Base-by-base conservation (phyloP, 2,113 vertebrate species). In the Ochotona curzoniae region DNA sequence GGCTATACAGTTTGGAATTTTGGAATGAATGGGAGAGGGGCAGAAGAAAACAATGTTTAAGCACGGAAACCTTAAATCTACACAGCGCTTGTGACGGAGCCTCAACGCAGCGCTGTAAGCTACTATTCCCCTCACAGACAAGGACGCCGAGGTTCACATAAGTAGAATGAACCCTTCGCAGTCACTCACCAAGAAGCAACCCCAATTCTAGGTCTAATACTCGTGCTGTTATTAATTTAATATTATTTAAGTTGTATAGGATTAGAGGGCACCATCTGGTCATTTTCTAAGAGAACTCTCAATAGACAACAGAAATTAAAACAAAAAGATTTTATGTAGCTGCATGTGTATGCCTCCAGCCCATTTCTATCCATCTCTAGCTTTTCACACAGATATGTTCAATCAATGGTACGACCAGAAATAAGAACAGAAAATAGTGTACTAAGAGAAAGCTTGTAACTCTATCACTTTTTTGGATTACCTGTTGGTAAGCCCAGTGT, bases 401-500 rank as follows among this genome's bases (percentile, higher is more conserved):
- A 78, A 78, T 92, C 17, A 93, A 13, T 17, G 47, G 74, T 51
- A 74, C 4, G n/a, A 8, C 25, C 73, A 89, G 28, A 83, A 92
- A 87, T 63, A 64, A 84, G 44, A 12, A 1, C 8, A 35, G 28
- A 84, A 91, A 51, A 38, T 60, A 93, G 57, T 64, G 82, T 69
- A 87, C 17, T 81, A 93, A 94, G 20, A 73, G 28, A 86, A 82
- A 57, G 7, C 2, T 25, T 69, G 83, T 4, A 57, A 89, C 74
- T 61, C 26, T 7, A 93, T 13, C 87, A 93, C 2, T 44, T 44
- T 44, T 44, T 44, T 44, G 38, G 63, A 82, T 97, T 98, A 99
- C 99, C 99, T 98, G 99, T 99, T 6, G 99, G 99, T 76, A 99
- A 97, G 32, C 99, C 99, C 95, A 99, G 97, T 0, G 99, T 99